Base-by-base conservation (phyloP, 2,888 invertebrate genomes). In the Tortrix viridana region DNA sequence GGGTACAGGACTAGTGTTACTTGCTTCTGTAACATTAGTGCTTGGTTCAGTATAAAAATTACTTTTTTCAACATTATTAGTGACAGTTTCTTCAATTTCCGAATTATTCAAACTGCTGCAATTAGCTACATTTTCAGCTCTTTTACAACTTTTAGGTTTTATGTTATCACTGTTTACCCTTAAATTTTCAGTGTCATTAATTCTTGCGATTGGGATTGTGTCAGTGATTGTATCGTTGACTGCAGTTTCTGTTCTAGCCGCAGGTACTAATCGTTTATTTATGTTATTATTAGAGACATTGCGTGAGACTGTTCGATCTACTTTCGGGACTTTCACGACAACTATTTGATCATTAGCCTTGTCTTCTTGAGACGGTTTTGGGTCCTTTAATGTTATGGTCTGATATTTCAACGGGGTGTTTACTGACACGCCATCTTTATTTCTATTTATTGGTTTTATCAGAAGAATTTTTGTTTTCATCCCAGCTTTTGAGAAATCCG, bases 361-460 rank as follows among this genome's bases (percentile, higher is more conserved):
- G 63, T 84, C 85, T 67, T 87, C 84, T 69, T 70, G 81, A 6
- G 73, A 66, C 38, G 75, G 69, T 60, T 71, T 84, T n/a, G 84
- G 78, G 68, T 90, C 90, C 72, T 89, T 71, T 94, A 98, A 86
- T 97, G 98, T 92, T 95, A 98, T 80, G 94, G 89, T 91, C 77
- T 89, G 89, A 67, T 87, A 89, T 74, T 89, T 89, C 14, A 90
- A 71, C 20, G 89, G 77, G 2, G 79, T 69, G 44, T 80, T 85
- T 16, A 81, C 66, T 32, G 79, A 64, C 65, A 71, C 69, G 3
- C 85, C 84, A 70, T 88, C 89, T 71, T 84, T 83, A 59, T 82
- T 86, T 68, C 88, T 80, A 66, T 88, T 85, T 18, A 91, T 86
- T 46, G 90, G 90, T 75, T 92, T 92, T 41, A 92, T 91, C 14